Evolutionary conservation across 2,113 vertebrate genomes (phyloP).

Genomic region (Engraulis encrasicolus): DNA sequence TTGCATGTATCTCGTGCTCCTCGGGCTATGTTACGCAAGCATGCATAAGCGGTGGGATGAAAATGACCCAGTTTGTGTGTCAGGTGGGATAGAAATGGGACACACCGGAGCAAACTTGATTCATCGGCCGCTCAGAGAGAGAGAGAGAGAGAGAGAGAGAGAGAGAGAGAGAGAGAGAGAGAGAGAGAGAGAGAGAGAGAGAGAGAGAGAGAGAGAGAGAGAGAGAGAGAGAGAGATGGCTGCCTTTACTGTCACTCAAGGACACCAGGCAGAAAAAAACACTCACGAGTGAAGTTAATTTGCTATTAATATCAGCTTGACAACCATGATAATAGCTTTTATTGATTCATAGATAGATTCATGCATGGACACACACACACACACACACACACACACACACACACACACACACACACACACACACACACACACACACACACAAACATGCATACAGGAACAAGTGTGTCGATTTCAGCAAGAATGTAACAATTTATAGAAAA

Average conservation of each 20-base stretch:
- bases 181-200: not conserved
- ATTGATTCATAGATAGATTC: too few relatives aligned
- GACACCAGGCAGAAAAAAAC: not conserved
- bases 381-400: too few relatives aligned
- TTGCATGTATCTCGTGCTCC: not conserved
- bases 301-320: not conserved
- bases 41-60: not conserved
- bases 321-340: too few relatives aligned
- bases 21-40: constrained; percentile 6
- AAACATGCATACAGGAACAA: too few relatives aligned
- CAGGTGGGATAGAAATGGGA: constrained; percentile 18
- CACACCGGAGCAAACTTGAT: not conserved
- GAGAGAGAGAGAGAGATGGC: not conserved
- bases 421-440: too few relatives aligned
- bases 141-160: not conserved
- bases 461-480: too few relatives aligned
- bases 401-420: too few relatives aligned
- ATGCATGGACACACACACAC: too few relatives aligned
- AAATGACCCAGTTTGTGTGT: constrained; percentile 11
- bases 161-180: not conserved
- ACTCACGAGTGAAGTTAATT: not conserved
- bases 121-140: not conserved
- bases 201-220: too few relatives aligned
- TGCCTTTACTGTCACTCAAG: constrained; percentile 3
- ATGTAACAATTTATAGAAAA: too few relatives aligned